Evolutionary conservation across 2,113 vertebrate genomes (phyloP).

Genomic region (Phyllostomus discolor): DNA sequence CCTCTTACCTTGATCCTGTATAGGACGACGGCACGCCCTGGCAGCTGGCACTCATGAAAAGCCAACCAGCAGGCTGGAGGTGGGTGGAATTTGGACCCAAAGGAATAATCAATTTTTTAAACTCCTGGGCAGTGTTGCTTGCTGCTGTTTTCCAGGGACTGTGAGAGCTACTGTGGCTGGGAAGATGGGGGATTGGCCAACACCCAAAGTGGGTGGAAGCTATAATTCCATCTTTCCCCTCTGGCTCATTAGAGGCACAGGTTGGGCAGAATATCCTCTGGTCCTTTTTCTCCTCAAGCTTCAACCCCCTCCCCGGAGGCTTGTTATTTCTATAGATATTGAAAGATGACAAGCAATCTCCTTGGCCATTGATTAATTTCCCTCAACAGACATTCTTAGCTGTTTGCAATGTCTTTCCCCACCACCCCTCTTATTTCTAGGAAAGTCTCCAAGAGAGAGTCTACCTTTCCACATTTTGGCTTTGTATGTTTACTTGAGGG

Average conservation of each 20-base stretch:
- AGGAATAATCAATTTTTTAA: conserved; percentile 56
- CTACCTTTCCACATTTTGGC: background rate
- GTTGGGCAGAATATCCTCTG: conserved; percentile 15
- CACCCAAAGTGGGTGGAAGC: conserved; percentile 24
- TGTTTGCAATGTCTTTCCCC: conserved; percentile 23
- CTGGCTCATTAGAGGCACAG: conserved; percentile 18
- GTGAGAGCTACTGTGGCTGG: conserved; percentile 35
- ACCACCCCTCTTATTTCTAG: background rate
- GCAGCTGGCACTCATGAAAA: background rate
- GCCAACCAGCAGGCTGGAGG: background rate
- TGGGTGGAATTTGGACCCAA: conserved; percentile 42
- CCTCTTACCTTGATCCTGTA: background rate
- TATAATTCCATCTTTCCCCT: background rate
- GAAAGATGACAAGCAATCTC: conserved; percentile 72
- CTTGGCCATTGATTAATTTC: conserved; percentile 68
- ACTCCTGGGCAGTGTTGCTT: conserved; percentile 27
- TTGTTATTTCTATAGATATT: conserved; percentile 68
- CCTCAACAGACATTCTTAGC: conserved; percentile 39
- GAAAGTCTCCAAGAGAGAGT: background rate
- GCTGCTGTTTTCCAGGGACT: conserved; percentile 15
- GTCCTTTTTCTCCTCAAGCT: conserved; percentile 42
- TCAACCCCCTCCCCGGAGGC: conserved; percentile 52
- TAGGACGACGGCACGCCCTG: background rate
- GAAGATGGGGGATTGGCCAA: conserved; percentile 47
- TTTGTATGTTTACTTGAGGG: background rate